These are phyloP conservation scores for Salarias fasciatus DNA, from an alignment of 2,797 vertebrate species.

Conservation along the genomic window DNA sequence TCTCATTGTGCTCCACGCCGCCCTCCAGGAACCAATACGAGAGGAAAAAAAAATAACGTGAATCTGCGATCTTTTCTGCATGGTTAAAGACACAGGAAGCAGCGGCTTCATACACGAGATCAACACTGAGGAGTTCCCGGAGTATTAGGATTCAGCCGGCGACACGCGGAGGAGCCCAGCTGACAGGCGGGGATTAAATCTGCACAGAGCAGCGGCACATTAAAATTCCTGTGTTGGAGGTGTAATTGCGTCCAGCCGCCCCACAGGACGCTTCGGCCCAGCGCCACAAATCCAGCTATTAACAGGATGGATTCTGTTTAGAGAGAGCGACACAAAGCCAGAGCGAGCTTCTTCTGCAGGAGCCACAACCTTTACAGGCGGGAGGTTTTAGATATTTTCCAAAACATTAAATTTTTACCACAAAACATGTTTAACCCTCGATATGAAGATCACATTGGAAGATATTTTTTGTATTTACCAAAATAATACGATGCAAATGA, in stretches of 20 bases:
- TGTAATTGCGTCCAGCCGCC: constrained; percentile 18
- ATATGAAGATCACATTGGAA: too few species aligned
- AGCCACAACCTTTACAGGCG: too few species aligned
- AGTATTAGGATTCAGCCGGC: constrained; percentile 23
- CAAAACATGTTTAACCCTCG: too few species aligned
- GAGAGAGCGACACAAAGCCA: neutral
- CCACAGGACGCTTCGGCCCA: neutral
- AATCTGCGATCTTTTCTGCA: neutral
- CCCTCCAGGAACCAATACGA: constrained; percentile 11
- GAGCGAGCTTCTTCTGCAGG: too few species aligned
- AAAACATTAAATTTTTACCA: too few species aligned
- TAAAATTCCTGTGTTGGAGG: constrained; percentile 28
- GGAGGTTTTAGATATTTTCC: too few species aligned
- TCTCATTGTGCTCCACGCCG: neutral
- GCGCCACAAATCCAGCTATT: neutral
- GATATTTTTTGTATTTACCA: too few species aligned
- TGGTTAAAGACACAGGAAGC: neutral
- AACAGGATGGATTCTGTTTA: neutral
- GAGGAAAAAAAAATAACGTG: neutral
- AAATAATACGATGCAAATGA: too few species aligned
- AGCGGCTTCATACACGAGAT: neutral
- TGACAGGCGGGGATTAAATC: constrained; percentile 26
- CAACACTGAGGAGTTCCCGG: neutral
- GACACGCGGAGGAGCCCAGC: neutral
- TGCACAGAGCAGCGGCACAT: neutral